Base-by-base conservation (phyloP, 37 sponge, comb jelly and placozoan genomes). In the Oscarella lobularis region DNA sequence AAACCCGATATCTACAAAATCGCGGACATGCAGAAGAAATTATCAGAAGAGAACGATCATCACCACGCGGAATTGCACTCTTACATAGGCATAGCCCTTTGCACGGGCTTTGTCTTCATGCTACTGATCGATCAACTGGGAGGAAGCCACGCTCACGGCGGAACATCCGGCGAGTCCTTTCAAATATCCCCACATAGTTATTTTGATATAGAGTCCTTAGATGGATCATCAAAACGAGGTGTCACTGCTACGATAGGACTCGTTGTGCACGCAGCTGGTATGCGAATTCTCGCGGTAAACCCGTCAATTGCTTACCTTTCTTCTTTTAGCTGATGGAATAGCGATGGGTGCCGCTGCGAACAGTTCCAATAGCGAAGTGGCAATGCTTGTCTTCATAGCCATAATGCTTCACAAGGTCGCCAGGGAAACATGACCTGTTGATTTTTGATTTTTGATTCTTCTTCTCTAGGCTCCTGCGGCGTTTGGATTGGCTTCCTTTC, bases 291-390 rank as follows among this genome's bases (percentile, higher is more conserved):
- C 60, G 20, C 9, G 60, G 14, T 48, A 27, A 48, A 48, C 20
- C 60, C 14, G 60, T 20, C 20, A 48, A 48, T 48, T 48, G 60
- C 60, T 9, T 48, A 20, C 20, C 14, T 48, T 68, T 67, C 31
- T 66, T 31, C 39, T 14, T 37, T 33, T 75, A 88, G 99, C 99
- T 41, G 99, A 98, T 84, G 99, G 99, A 14, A 78, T 98, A 60
- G 99, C 99, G 14, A 66, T 98, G 74, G 99, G 99, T 37, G 99
- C 99, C 66, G 98, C 98, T 35, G 89, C 99, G 75, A 85, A 88
- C 20, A 82, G 90, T 14, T 82, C 84, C 0, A 86, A 87, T 33
- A 65, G 81, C 39, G 95, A 98, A 66, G 92, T 98, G 2, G 95
- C 93, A 75, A 38, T 94, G 2, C 81, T 98, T 67, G 90, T 98